phyloP scores from a whole-genome alignment of 2,797 vertebrate species.

The Pogoniulus pusillus region DNA sequence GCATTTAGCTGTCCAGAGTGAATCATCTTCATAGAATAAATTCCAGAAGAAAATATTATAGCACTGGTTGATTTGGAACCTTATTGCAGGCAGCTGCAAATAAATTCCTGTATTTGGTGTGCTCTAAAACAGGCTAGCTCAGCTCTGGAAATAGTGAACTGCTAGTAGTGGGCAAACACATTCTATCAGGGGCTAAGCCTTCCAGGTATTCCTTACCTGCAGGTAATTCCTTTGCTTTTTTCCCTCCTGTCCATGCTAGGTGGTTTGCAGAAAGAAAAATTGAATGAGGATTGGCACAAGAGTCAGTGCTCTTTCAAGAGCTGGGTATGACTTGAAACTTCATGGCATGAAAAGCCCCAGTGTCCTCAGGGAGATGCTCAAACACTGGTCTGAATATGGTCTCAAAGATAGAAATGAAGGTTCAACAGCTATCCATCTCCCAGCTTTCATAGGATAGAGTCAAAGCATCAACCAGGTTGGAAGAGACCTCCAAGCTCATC shows the following conservation, averaged over 20 bases:
- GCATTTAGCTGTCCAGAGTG: constrained; percentile 24
- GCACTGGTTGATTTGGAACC: constrained; percentile 26
- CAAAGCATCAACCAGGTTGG: too few species aligned
- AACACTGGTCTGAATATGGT: background rate
- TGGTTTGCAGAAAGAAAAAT: background rate
- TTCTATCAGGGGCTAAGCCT: background rate
- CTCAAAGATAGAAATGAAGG: background rate
- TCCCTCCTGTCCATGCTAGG: background rate
- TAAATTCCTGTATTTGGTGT: background rate
- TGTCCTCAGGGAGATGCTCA: background rate
- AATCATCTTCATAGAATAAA: constrained; percentile 45
- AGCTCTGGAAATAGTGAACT: background rate
- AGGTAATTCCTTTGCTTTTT: background rate
- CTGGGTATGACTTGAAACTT: background rate
- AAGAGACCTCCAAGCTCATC: too few species aligned
- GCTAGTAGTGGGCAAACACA: background rate
- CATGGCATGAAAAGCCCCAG: background rate
- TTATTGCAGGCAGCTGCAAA: constrained; percentile 8
- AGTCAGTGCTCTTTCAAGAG: background rate
- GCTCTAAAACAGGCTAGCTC: background rate
- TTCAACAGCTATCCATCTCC: rapidly evolving
- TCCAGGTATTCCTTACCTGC: background rate
- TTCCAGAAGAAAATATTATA: constrained; percentile 33
- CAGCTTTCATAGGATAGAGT: too few species aligned
- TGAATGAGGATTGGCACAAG: background rate